phyloP scores from a whole-genome alignment of 1,140 invertebrate genomes.

The Bacillus rossius region DNA sequence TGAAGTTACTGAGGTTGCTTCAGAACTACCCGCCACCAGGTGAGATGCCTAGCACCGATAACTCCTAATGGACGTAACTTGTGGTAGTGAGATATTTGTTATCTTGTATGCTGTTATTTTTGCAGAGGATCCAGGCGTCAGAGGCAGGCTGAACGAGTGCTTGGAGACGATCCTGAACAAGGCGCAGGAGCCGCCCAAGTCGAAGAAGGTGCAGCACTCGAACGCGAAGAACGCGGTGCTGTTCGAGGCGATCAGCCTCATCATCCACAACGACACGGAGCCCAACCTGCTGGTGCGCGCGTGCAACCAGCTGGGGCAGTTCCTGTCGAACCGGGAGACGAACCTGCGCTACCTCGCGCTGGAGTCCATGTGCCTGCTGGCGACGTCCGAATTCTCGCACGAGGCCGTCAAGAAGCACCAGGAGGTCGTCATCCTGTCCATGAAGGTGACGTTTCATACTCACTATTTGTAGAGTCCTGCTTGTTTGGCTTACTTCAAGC shows the following conservation, averaged over 20 bases:
- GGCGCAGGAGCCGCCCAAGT: slow-evolving; percentile 98
- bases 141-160: slow-evolving; percentile 94
- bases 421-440: slow-evolving; percentile 97
- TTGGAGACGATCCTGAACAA: slow-evolving; percentile 99
- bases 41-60: slow-evolving; percentile 33
- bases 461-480: too few species aligned
- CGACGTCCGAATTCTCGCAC: slow-evolving; percentile 98
- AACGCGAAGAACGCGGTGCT: slow-evolving; percentile 99
- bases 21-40: slow-evolving; percentile 98
- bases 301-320: slow-evolving; percentile 98
- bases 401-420: slow-evolving; percentile 99
- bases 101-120: neutral
- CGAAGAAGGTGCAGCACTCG: slow-evolving; percentile 99
- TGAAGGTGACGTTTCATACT: slow-evolving; percentile 73
- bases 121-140: slow-evolving; percentile 88
- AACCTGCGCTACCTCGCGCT: slow-evolving; percentile 97
- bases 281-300: slow-evolving; percentile 95
- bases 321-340: slow-evolving; percentile 97
- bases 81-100: too few species aligned
- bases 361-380: slow-evolving; percentile 99
- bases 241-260: slow-evolving; percentile 99
- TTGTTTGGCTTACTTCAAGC: too few species aligned
- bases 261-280: slow-evolving; percentile 99
- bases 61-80: too few species aligned
- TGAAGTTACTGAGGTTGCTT: slow-evolving; percentile 92